Conservation (phyloP, 2,797 vertebrate genomes). For the Acipenser ruthenus region DNA sequence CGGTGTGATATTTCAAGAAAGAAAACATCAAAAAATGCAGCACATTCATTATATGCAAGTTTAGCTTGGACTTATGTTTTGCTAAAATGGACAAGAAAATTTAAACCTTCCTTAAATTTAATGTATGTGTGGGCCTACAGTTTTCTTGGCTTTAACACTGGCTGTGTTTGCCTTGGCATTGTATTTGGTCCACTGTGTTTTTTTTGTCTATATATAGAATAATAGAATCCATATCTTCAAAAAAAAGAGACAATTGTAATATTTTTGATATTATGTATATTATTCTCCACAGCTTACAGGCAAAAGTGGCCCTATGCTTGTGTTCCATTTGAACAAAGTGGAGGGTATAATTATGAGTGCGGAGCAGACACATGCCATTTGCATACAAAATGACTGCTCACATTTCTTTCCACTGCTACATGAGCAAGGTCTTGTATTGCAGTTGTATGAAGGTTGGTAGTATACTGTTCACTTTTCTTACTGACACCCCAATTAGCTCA, state of each 20-base stretch:
- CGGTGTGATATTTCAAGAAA: slow-evolving; percentile 45
- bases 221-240: slow-evolving; percentile 3
- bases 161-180: not conserved
- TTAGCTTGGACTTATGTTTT: slow-evolving; percentile 10
- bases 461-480: no score
- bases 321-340: no score
- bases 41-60: slow-evolving; percentile 28
- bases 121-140: not conserved
- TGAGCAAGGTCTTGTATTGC: no score
- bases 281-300: no score
- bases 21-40: slow-evolving; percentile 47
- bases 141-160: slow-evolving; percentile 1
- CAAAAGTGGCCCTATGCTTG: no score
- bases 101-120: slow-evolving; percentile 8
- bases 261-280: no score
- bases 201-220: slow-evolving; percentile 2
- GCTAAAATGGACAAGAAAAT: slow-evolving; percentile 10
- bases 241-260: slow-evolving; percentile 5
- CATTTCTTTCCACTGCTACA: slow-evolving; percentile 14
- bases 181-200: not conserved
- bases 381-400: slow-evolving; percentile 50
- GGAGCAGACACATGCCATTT: slow-evolving; percentile 41
- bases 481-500: no score
- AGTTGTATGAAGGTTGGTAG: no score
- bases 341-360: slow-evolving; percentile 48